These are phyloP conservation scores for Lagria hirta DNA, from an alignment of 2,888 invertebrate genomes.

Conservation along the genomic window DNA sequence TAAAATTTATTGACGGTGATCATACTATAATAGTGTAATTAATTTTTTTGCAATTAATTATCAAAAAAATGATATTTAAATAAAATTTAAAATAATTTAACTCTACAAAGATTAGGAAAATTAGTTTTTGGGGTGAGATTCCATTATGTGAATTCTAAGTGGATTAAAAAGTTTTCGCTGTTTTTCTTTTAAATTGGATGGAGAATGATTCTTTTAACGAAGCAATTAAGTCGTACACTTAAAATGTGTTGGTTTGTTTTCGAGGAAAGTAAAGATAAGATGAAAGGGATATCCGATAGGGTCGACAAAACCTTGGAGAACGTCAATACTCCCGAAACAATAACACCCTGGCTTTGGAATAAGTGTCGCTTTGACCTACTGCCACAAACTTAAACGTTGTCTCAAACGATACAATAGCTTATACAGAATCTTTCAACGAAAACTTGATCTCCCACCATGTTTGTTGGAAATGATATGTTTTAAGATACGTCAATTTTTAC, in stretches of 20 bases:
- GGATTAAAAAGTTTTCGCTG: constrained; percentile 30
- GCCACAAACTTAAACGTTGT: constrained; percentile 13
- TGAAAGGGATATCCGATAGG: constrained; percentile 13
- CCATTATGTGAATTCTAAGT: constrained; percentile 33
- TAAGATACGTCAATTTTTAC: no score
- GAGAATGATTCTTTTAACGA: constrained; percentile 33
- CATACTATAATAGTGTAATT: no score
- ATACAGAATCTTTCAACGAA: no score
- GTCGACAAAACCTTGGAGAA: constrained; percentile 8
- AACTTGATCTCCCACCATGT: no score
- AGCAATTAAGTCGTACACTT: constrained; percentile 33
- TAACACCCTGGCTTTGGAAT: constrained; percentile 35
- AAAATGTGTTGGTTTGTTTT: constrained; percentile 28
- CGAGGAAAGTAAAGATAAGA: constrained; percentile 13
- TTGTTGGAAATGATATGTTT: no score
- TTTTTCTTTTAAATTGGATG: constrained; percentile 28
- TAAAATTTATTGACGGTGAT: no score
- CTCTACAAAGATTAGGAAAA: constrained; percentile 35
- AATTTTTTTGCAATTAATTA: no score
- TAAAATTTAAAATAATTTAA: constrained; percentile 33
- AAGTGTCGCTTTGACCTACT: constrained; percentile 18
- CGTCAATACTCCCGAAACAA: constrained; percentile 34
- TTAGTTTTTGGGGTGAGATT: constrained; percentile 32
- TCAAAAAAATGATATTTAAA: constrained; percentile 31
- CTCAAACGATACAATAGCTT: no score